Evolutionary conservation across 2,888 invertebrate genomes (phyloP), one percentile per base, ranked within the genome.

Genomic region (Drosophila longiperda): DNA sequence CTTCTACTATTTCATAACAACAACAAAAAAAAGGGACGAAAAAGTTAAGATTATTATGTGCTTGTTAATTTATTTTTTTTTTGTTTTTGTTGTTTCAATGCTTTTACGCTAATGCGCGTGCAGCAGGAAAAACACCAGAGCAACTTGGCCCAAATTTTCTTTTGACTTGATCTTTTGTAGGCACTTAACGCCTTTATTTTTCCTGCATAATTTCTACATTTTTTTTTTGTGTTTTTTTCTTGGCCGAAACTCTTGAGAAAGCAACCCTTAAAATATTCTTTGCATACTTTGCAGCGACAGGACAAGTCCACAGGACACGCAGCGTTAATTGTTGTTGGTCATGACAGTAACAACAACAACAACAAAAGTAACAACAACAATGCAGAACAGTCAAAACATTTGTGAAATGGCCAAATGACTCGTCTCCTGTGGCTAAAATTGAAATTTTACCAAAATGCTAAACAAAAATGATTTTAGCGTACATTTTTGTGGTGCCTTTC

Each of bases 251-350:
- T 54, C 48, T 50, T 23, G 15, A 48, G 9, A 9, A 54, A 61
- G 62, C 73, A 83, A 78, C 85, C 86, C 81, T 68, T 68, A 69
- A 59, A 66, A 73, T 58, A 64, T 68, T 73, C 67, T 72, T 78
- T 66, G 69, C 73, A 62, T 68, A 69, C 66, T 62, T 74, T 59
- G 76, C 66, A 73, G 68, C 60, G 36, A 38, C 36, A 48, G 38
- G 54, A 26, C 42, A 53, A 29, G 60, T 42, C 36, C 48, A 49
- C 53, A 57, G 64, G 49, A 53, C 63, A 61, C 62, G 60, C 63
- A 62, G 62, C 71, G 78, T 89, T 91, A 91, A 91, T 91, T 91
- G 84, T 80, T 80, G 76, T 81, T 80, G 82, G 86, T 83, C 91
- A 89, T 90, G 90, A 80, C 83, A 90, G 59, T 8, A 65, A 62